phyloP scores from a whole-genome alignment of 2,797 vertebrate genomes.

The Botia almorhae region DNA sequence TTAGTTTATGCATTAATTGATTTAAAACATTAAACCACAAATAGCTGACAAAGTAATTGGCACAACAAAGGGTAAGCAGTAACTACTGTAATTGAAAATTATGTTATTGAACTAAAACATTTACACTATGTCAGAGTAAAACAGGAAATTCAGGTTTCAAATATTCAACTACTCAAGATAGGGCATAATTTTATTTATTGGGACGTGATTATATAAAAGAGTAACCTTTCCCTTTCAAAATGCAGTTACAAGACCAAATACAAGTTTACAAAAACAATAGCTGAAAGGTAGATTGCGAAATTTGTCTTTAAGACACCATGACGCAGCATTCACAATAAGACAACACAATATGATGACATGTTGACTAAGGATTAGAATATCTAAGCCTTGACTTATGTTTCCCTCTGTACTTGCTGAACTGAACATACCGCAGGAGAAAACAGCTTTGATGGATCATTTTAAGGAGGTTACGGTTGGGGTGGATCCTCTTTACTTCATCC shows the following conservation, averaged over 20 bases:
- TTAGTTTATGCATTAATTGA: neutral
- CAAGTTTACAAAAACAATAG: too few relatives aligned
- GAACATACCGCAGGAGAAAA: slow-evolving; percentile 68
- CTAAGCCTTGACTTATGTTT: neutral
- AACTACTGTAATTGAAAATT: neutral
- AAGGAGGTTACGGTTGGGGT: slow-evolving; percentile 71
- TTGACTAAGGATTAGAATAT: neutral
- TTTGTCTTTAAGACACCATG: too few relatives aligned
- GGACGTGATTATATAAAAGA: too few relatives aligned
- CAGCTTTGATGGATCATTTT: slow-evolving; percentile 74
- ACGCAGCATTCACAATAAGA: too few relatives aligned
- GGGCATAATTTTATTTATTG: too few relatives aligned
- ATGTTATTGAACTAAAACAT: neutral
- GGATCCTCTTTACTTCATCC: slow-evolving; percentile 78
- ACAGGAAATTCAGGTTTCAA: too few relatives aligned
- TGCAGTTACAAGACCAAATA: too few relatives aligned
- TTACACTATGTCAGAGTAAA: too few relatives aligned
- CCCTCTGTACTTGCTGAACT: neutral
- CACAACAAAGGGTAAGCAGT: neutral
- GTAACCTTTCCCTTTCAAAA: too few relatives aligned
- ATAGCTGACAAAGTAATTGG: neutral
- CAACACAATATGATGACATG: too few relatives aligned
- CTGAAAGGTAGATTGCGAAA: too few relatives aligned
- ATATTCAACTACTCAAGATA: too few relatives aligned
- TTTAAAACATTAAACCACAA: neutral